Conservation (phyloP, 23 tunicate species). For the Ascidia mentula region DNA sequence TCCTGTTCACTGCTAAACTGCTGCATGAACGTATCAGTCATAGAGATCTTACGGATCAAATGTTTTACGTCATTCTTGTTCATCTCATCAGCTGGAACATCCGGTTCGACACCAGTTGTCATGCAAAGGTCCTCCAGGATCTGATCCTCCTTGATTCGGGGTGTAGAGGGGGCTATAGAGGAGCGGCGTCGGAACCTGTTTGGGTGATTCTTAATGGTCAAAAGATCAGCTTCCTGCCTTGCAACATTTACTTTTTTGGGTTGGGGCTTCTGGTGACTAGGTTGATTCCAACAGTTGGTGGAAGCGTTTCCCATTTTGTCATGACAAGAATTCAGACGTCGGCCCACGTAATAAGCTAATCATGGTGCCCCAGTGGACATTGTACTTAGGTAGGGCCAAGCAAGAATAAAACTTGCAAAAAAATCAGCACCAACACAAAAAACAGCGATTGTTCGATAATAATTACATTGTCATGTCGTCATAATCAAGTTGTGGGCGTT, state of each 20-base stretch:
- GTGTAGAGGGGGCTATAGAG: slow-evolving; percentile 57
- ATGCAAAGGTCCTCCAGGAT: slow-evolving; percentile 64
- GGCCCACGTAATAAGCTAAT: no score
- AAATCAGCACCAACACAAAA: no score
- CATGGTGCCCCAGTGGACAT: no score
- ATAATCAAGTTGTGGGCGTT: no score
- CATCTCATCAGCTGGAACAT: slow-evolving; percentile 62
- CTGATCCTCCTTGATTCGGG: slow-evolving; percentile 60
- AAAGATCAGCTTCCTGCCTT: slow-evolving; percentile 41
- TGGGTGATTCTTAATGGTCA: slow-evolving; percentile 66
- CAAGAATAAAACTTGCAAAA: no score
- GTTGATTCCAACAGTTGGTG: neutral
- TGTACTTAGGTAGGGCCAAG: no score
- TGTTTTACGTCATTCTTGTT: slow-evolving; percentile 17
- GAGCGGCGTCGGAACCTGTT: slow-evolving; percentile 57
- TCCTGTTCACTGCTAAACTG: slow-evolving; percentile 10
- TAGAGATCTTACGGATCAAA: slow-evolving; percentile 34
- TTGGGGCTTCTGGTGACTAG: neutral
- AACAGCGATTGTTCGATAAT: no score
- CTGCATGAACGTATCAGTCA: slow-evolving; percentile 28
- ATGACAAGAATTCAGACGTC: no score
- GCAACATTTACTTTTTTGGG: neutral
- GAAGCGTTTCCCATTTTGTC: slow-evolving; percentile 1
- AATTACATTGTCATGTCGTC: no score
- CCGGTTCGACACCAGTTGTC: slow-evolving; percentile 63